Evolutionary conservation across 64 coral and sea anemone species (phyloP).

Genomic region (Dendrophyllia cribrosa): DNA sequence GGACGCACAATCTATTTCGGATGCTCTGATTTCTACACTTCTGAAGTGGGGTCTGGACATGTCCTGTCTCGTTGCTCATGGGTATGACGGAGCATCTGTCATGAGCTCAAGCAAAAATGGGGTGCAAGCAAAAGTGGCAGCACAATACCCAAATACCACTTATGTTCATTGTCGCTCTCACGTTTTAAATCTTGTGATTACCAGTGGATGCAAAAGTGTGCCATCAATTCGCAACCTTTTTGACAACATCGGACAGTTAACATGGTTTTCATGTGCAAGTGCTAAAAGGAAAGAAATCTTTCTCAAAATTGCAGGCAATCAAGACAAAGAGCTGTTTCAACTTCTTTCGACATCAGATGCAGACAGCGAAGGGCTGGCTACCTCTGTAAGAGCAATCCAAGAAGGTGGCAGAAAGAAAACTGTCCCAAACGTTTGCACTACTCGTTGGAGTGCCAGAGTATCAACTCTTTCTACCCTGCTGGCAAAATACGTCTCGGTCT

Average conservation of each 20-base stretch:
- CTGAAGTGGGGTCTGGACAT: conserved; percentile 41
- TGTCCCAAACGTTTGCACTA: no score
- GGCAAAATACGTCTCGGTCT: conserved; percentile 40
- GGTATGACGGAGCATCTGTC: conserved; percentile 64
- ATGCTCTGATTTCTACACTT: not conserved
- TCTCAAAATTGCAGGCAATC: conserved; percentile 26
- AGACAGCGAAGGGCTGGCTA: no score
- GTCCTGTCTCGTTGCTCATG: conserved; percentile 61
- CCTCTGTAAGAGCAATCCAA: no score
- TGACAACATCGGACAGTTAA: conserved; percentile 59
- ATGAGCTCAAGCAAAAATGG: conserved; percentile 70
- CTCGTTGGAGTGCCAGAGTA: conserved; percentile 40
- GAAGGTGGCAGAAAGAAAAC: no score
- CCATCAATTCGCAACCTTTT: conserved; percentile 63
- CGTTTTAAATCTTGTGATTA: conserved; percentile 65
- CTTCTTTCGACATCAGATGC: no score
- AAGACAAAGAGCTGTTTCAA: not conserved
- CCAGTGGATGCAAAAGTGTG: conserved; percentile 72
- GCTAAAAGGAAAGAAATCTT: conserved; percentile 60
- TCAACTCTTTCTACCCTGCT: conserved; percentile 30
- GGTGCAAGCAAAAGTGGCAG: conserved; percentile 70
- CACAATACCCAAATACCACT: conserved; percentile 63
- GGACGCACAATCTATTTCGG: conserved; percentile 56
- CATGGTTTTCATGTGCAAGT: conserved; percentile 47
- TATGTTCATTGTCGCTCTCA: conserved; percentile 63